Percentiles rank a stretch among this genome's conserved stretches.
These are phyloP conservation scores for Punctoribates punctum DNA, from an alignment of 2,888 invertebrate genomes.

Conservation along the genomic window DNA sequence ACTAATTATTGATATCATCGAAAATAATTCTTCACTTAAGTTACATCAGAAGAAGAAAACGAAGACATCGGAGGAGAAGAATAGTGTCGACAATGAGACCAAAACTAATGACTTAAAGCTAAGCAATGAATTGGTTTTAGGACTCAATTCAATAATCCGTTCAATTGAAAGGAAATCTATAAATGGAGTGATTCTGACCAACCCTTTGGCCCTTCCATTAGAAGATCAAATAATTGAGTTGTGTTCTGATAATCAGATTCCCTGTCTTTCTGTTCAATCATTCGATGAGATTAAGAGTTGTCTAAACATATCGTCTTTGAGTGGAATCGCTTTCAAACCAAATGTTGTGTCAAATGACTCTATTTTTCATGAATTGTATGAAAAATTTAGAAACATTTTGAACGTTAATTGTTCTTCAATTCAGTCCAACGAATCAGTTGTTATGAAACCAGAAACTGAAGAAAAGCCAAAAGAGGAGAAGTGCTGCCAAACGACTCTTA, in stretches of 20 bases:
- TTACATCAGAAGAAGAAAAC: neutral
- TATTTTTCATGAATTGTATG: constrained; percentile 23
- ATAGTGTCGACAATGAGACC: neutral
- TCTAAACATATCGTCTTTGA: constrained; percentile 31
- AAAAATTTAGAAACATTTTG: neutral
- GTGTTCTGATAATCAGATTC: neutral
- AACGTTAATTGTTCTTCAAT: neutral
- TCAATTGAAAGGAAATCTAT: constrained; percentile 1
- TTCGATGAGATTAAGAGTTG: constrained; percentile 1
- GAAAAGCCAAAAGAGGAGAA: neutral
- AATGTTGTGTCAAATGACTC: neutral
- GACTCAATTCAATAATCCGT: constrained; percentile 29
- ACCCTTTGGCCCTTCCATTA: constrained; percentile 17
- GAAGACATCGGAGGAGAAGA: neutral
- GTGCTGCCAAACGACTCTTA: neutral
- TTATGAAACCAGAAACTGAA: neutral
- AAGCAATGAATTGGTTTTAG: constrained; percentile 12
- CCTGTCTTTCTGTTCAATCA: constrained; percentile 3
- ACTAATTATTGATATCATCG: constrained; percentile 6
- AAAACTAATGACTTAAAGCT: neutral
- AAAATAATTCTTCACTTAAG: neutral
- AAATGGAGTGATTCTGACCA: neutral
- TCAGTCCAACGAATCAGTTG: neutral
- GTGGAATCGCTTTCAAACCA: constrained; percentile 26
- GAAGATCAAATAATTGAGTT: neutral